Base-by-base conservation (phyloP, 1,140 invertebrate genomes). In the Scaptomyza hsui region DNA sequence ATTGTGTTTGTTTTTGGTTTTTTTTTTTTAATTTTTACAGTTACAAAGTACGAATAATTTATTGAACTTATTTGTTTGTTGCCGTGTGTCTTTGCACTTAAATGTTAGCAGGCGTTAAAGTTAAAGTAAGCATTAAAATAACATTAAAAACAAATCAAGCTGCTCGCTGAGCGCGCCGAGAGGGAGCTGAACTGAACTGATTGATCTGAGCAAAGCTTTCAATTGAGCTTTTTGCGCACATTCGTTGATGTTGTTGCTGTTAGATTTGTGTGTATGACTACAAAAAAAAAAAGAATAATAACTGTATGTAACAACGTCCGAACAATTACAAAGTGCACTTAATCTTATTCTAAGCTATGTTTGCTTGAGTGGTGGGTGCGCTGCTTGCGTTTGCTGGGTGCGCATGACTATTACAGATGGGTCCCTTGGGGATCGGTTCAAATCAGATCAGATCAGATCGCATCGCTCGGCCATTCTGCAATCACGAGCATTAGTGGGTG, bases 1-100 rank as follows among this genome's bases (percentile, higher is more conserved):
- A n/a, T 64, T 24, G 12, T 60, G 19, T 19, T 13, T n/a, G 10
- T 57, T 53, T 32, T 19, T 13, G 39, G 10, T 57, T 53, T 56
- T n/a, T 37, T 37, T 4, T n/a, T 21, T 44, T 10, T 32, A 41
- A 42, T 37, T 29, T 42, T 44, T 45, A 64, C 35, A 65, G 57
- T 75, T 73, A 76, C 55, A 77, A 85, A 80, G 76, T 83, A 86
- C 56, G 75, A 86, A 86, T 85, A 85, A 80, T 85, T 86, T 83
- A 83, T 83, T 82, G 70, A 82, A 78, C 75, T 83, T 78, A 67
- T 67, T 67, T 69, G 24, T 73, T n/a, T 44, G 21, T 76, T 64
- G 52, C 32, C 49, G 37, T 65, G 4, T 59, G 37, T 45, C 15
- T 52, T 73, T 37, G 13, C 13, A 39, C 78, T 78, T 85, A 85